A percentile compares a stretch with the other conserved stretches of the same genome.
Conservation (phyloP, 2,797 vertebrate genomes). For the Myotis findleyi region DNA sequence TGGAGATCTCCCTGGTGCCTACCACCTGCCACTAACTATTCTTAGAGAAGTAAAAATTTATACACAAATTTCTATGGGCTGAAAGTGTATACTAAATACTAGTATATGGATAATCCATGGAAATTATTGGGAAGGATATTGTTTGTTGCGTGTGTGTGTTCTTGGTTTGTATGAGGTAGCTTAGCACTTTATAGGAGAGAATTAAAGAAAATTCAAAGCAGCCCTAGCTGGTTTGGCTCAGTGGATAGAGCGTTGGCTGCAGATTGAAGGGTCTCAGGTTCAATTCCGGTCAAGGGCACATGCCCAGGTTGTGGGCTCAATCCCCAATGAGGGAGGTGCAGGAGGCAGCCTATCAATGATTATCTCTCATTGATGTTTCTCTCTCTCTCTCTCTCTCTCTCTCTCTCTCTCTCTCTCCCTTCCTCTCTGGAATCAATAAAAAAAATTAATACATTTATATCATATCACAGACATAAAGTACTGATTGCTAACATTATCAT, state of each 20-base stretch:
- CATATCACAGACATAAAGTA: neutral
- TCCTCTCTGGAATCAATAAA: no score
- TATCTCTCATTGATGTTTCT: no score
- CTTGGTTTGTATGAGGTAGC: neutral
- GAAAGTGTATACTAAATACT: neutral
- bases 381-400: no score
- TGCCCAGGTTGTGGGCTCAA: no score
- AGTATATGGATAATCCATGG: neutral
- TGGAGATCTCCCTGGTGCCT: neutral
- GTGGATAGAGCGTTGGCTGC: no score
- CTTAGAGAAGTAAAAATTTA: neutral
- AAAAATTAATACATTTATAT: neutral
- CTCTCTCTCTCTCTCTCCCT: no score
- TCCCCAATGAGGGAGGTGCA: no score
- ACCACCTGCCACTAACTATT: no score
- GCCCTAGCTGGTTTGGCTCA: no score
- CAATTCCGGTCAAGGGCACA: no score
- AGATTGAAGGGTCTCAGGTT: no score
- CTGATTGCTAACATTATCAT: neutral
- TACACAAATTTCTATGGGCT: neutral
- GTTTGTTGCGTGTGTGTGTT: neutral
- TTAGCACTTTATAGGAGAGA: neutral
- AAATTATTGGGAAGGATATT: neutral
- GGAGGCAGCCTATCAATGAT: no score
- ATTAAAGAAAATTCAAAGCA: neutral